Evolutionary conservation across 2,888 invertebrate species (phyloP).

Genomic region (Spilarctia lutea): DNA sequence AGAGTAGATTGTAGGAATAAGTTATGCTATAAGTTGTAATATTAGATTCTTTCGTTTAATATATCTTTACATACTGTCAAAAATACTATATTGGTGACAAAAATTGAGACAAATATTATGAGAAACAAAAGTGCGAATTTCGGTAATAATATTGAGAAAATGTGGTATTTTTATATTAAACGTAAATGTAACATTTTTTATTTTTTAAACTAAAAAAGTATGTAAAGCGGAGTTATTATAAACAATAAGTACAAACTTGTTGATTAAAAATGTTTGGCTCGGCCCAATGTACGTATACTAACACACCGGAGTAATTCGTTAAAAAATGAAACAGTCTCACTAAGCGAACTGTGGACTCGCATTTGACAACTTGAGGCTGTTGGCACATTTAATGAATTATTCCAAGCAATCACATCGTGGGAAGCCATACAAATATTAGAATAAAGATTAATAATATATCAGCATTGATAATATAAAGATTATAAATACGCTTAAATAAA

Average conservation of each 20-base stretch:
- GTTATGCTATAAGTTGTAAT: constrained; percentile 53
- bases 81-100: constrained; percentile 59
- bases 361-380: constrained; percentile 50
- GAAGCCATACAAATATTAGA: constrained; percentile 83
- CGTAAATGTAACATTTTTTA: constrained; percentile 64
- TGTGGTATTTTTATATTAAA: constrained; percentile 82
- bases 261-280: constrained; percentile 71
- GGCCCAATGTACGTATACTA: constrained; percentile 75
- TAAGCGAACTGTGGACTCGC: constrained; percentile 24
- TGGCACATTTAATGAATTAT: constrained; percentile 67
- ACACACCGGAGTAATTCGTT: constrained; percentile 64
- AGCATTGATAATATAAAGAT: constrained; percentile 85
- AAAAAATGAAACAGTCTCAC: constrained; percentile 65
- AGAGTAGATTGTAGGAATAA: constrained; percentile 55
- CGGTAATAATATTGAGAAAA: constrained; percentile 71
- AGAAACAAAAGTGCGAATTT: constrained; percentile 74
- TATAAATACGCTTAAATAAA: constrained; percentile 87
- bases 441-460: constrained; percentile 85
- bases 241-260: constrained; percentile 81
- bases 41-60: constrained; percentile 54
- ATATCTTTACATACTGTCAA: constrained; percentile 56
- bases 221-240: constrained; percentile 68
- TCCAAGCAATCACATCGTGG: constrained; percentile 67
- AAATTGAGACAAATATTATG: constrained; percentile 63
- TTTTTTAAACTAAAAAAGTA: constrained; percentile 65